Percentiles rank a stretch among this genome's conserved stretches.
phyloP scores from a whole-genome alignment of 1,140 invertebrate genomes.

The Zaprionus capensis region DNA sequence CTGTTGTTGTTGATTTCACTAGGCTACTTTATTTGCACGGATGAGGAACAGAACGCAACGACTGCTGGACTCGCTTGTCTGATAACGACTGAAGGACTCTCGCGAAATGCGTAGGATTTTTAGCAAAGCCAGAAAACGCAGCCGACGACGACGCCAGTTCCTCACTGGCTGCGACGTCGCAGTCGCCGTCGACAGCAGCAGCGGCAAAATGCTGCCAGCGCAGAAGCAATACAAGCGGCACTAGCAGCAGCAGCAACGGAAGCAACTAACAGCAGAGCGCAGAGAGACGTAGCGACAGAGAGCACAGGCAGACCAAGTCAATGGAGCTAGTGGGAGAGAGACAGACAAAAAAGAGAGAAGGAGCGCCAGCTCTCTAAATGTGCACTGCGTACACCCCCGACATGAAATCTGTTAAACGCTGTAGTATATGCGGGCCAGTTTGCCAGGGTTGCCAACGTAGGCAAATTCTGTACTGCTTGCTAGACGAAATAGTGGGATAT shows the following conservation, averaged over 20 bases:
- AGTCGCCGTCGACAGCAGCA: constrained; percentile 1
- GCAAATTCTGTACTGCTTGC: neutral
- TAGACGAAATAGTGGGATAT: neutral
- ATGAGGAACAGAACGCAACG: constrained; percentile 84
- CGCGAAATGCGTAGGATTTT: constrained; percentile 81
- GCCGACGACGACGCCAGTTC: constrained; percentile 36
- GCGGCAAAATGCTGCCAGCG: constrained; percentile 51
- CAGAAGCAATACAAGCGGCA: constrained; percentile 73
- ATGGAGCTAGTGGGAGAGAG: constrained; percentile 12
- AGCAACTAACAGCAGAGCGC: constrained; percentile 54
- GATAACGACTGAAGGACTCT: constrained; percentile 84
- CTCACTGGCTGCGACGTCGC: constrained; percentile 17
- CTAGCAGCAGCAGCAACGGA: constrained; percentile 71
- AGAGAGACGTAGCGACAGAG: constrained; percentile 15
- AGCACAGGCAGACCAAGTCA: constrained; percentile 9
- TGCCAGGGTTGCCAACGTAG: constrained; percentile 31
- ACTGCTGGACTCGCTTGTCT: constrained; percentile 84
- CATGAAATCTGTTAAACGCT: constrained; percentile 37
- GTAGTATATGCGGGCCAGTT: constrained; percentile 29
- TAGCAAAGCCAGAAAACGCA: constrained; percentile 70
- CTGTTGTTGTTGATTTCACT: constrained; percentile 71
- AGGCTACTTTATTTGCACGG: constrained; percentile 81
- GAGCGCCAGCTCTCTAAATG: constrained; percentile 3
- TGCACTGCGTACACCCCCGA: constrained; percentile 33
- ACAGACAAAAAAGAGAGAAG: neutral